These are phyloP conservation scores for Caenorhabditis drosophilae DNA, from an alignment of 2,888 invertebrate species.

Conservation along the genomic window DNA sequence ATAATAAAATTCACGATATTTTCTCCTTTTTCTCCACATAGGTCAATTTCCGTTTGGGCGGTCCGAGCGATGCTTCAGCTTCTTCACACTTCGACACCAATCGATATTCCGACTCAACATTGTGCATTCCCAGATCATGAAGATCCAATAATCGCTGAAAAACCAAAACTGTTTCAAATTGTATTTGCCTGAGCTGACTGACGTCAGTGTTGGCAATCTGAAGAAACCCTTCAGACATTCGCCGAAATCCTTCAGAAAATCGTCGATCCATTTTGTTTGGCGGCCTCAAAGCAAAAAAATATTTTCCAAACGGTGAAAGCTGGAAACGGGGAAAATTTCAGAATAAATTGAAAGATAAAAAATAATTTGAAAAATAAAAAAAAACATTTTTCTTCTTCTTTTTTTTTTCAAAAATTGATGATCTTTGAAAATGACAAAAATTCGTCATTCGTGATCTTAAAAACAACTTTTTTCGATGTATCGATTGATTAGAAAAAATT, in stretches of 20 bases:
- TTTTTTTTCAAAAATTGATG: background rate
- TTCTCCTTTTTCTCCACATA: slow-evolving; percentile 41
- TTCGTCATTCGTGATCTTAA: too few relatives aligned
- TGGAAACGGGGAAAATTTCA: too few relatives aligned
- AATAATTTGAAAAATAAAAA: background rate
- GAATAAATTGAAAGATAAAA: background rate
- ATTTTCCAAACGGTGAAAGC: too few relatives aligned
- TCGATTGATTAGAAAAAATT: too few relatives aligned
- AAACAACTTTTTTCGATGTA: too few relatives aligned
- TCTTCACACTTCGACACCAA: slow-evolving; percentile 31
- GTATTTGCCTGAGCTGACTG: slow-evolving; percentile 1
- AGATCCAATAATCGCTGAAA: slow-evolving; percentile 34
- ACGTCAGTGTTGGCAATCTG: slow-evolving; percentile 35
- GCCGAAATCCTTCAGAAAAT: slow-evolving; percentile 31
- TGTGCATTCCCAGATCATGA: slow-evolving; percentile 38
- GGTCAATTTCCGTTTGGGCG: slow-evolving; percentile 18
- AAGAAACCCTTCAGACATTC: slow-evolving; percentile 35
- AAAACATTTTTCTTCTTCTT: background rate
- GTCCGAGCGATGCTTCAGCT: slow-evolving; percentile 20
- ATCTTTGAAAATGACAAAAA: background rate
- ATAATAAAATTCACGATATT: slow-evolving; percentile 33
- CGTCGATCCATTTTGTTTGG: slow-evolving; percentile 14
- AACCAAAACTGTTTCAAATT: background rate
- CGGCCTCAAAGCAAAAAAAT: background rate
- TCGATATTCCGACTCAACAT: slow-evolving; percentile 36